Base-by-base conservation (phyloP, 2,113 vertebrate genomes). In the Nipponia nippon region DNA sequence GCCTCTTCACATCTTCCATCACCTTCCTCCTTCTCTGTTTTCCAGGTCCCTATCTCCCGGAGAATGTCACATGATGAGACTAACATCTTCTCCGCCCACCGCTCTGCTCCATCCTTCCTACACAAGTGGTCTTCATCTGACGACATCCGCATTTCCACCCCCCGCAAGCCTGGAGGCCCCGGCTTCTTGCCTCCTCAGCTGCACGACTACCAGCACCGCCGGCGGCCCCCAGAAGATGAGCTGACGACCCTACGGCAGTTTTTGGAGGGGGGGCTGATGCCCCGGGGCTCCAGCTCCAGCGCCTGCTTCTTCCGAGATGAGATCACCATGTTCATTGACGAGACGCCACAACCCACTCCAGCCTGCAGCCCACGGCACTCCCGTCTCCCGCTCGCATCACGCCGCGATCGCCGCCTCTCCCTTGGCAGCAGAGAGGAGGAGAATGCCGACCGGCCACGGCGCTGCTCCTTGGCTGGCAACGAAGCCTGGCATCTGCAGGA, bases 111-210 rank as follows among this genome's bases (percentile, higher is more conserved):
- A 56, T 98, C 98, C 96, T 98, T 98, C 84, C 98, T 99, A 94
- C 98, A 98, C 91, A 98, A 98, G 94, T 98, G 98, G 98, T 98
- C 98, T 67, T 99, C 98, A 22, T 98, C 98, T 36, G 98, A 99
- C n/a, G 98, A 99, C 86, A 98, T 98, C 95, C 98, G 97, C 77
- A 91, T 98, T 50, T 52, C 97, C 73, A 95, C 97, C 59, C 98
- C 98, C 87, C 89, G 94, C 82, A 98, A 96, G 50, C 96, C 97
- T 8, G 98, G 98, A 7, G 93, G 95, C 34, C 95, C 97, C 6
- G 50, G 96, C 70, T 98, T 98, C 65, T 97, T 98, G 89, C 96
- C 97, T 83, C 91, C 97, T 58, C 97, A 98, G 61, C 61, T 97
- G 94, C 97, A 94, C 59, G 96, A 95, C 94, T 97, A 98, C 71